Evolutionary conservation across 2,888 invertebrate species (phyloP).

Genomic region (Drosophila colorata): DNA sequence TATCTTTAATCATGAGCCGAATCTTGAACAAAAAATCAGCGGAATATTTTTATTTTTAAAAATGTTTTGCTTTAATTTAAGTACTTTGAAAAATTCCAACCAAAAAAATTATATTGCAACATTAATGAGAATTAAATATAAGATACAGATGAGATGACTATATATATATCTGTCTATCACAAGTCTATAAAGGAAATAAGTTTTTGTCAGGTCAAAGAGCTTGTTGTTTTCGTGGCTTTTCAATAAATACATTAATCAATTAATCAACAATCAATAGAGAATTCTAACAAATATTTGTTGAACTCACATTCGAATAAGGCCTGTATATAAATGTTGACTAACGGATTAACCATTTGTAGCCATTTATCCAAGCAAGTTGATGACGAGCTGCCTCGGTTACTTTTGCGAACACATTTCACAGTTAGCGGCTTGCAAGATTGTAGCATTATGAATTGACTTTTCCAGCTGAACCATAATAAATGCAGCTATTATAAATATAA

Average conservation of each 20-base stretch:
- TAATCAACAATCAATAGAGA: background rate
- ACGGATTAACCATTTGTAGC: background rate
- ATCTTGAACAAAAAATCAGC: too few species aligned
- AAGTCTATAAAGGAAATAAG: background rate
- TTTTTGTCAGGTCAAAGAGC: background rate
- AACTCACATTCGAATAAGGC: background rate
- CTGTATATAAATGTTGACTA: background rate
- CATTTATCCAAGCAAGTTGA: background rate
- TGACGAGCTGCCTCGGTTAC: slow-evolving; percentile 3
- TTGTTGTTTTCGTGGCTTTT: background rate
- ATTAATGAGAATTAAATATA: too few species aligned
- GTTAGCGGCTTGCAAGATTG: background rate
- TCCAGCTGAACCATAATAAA: slow-evolving; percentile 29
- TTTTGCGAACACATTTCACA: slow-evolving; percentile 12
- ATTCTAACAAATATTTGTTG: background rate
- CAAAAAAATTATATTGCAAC: too few species aligned
- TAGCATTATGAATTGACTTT: slow-evolving; percentile 12
- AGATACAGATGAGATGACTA: background rate
- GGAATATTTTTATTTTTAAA: too few species aligned
- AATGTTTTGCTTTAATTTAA: too few species aligned
- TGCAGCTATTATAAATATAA: slow-evolving; percentile 43
- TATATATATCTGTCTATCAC: background rate
- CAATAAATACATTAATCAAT: background rate
- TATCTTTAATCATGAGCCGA: too few species aligned
- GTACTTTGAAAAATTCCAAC: too few species aligned